A percentile compares a stretch with the other conserved stretches of the same genome.
Evolutionary conservation across 2,113 vertebrate species (phyloP).

Genomic region (Merops nubicus): DNA sequence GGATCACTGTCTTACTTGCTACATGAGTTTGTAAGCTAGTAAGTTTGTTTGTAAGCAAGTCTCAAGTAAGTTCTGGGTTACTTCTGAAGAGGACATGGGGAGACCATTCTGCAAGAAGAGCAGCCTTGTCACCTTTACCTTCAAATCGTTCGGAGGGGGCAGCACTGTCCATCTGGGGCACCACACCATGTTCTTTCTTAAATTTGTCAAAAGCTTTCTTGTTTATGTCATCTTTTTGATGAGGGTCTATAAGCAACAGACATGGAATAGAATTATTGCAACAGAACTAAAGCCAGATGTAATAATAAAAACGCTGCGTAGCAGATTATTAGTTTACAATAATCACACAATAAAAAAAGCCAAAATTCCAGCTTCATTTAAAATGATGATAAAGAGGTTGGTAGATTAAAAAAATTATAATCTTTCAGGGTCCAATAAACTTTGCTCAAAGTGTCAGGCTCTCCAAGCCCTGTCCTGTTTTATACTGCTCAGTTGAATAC

Average conservation of each 20-base stretch:
- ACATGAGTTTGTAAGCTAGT: neutral
- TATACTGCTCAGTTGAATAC: neutral
- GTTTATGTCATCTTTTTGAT: constrained; percentile 97
- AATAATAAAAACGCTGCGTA: neutral
- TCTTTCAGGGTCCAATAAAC: neutral
- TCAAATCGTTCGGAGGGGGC: constrained; percentile 93
- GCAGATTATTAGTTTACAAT: neutral
- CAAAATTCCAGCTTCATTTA: neutral
- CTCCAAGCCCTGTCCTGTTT: neutral
- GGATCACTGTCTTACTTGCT: neutral
- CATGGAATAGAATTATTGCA: neutral
- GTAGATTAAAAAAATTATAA: neutral
- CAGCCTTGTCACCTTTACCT: constrained; percentile 71
- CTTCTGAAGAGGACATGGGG: neutral
- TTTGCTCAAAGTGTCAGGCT: neutral
- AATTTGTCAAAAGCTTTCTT: constrained; percentile 98
- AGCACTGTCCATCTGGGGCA: constrained; percentile 88
- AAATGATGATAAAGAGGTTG: neutral
- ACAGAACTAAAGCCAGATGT: neutral
- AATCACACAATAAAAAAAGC: neutral
- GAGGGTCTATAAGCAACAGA: constrained; percentile 81
- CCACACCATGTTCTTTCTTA: constrained; percentile 90
- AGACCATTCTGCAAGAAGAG: neutral
- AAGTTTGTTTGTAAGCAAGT: neutral
- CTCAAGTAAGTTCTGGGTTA: neutral